Percentiles rank a stretch among this genome's conserved stretches.
phyloP scores from a whole-genome alignment of 1,140 invertebrate genomes.

The Meteorus sp. region DNA sequence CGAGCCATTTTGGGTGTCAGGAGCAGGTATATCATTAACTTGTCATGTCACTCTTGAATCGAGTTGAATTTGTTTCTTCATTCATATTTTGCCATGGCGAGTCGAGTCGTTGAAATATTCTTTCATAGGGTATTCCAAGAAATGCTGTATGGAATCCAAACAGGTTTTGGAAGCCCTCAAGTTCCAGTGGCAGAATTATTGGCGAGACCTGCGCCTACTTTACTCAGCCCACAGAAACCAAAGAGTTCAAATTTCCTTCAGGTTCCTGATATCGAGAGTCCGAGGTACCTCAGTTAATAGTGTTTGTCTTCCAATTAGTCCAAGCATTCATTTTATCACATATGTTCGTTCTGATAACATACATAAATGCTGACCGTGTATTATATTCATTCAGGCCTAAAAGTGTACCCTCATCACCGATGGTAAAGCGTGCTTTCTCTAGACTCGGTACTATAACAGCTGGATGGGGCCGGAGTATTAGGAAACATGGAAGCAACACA shows the following conservation, averaged over 20 bases:
- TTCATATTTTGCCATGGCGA: constrained; percentile 15
- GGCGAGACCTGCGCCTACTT: constrained; percentile 79
- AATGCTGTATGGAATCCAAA: constrained; percentile 93
- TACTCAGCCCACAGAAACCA: constrained; percentile 82
- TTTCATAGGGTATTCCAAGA: constrained; percentile 76
- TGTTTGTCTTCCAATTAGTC: constrained; percentile 1
- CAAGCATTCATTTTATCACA: constrained; percentile 39
- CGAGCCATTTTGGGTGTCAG: constrained; percentile 88
- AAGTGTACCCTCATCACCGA: constrained; percentile 91
- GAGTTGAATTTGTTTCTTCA: constrained; percentile 17
- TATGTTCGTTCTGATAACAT: constrained; percentile 54
- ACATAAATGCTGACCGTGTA: constrained; percentile 59
- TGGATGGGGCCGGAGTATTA: constrained; percentile 83
- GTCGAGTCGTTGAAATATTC: neutral
- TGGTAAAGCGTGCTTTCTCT: constrained; percentile 90
- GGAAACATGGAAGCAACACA: constrained; percentile 72
- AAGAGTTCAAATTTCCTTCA: constrained; percentile 91
- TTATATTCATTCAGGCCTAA: constrained; percentile 76
- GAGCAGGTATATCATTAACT: constrained; percentile 66
- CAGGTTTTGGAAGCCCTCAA: constrained; percentile 90
- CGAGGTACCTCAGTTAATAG: constrained; percentile 58
- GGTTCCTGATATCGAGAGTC: constrained; percentile 73
- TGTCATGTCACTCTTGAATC: neutral
- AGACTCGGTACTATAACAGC: constrained; percentile 85
- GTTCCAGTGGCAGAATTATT: constrained; percentile 86